A percentile compares a stretch with the other conserved stretches of the same genome.
Evolutionary conservation across 2,113 vertebrate species (phyloP).

Genomic region (Ceyx margarethae): DNA sequence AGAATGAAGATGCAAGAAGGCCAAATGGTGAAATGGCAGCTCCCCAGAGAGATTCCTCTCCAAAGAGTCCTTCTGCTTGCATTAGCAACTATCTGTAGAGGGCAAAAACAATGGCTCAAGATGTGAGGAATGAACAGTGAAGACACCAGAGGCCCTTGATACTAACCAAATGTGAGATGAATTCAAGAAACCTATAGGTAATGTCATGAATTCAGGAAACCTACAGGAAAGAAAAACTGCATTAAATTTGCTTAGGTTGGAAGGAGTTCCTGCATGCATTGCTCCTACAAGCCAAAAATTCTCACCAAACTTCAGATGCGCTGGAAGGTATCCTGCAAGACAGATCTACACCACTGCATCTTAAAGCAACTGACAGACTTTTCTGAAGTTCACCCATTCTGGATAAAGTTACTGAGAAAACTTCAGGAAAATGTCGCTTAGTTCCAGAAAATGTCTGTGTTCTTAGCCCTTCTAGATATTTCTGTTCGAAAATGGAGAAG

Average conservation of each 20-base stretch:
- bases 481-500: background rate
- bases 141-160: background rate
- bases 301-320: background rate
- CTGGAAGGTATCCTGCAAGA: background rate
- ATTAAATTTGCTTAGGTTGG: background rate
- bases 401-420: background rate
- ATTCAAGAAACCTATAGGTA: background rate
- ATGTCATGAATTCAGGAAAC: background rate
- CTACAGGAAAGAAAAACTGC: background rate
- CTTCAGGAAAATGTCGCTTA: background rate
- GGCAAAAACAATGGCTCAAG: background rate
- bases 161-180: background rate
- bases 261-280: background rate
- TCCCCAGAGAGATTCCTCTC: constrained; percentile 3
- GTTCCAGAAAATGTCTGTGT: background rate
- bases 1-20: background rate
- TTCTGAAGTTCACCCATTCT: background rate
- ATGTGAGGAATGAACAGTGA: background rate
- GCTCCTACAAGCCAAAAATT: background rate
- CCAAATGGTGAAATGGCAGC: constrained; percentile 32
- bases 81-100: background rate
- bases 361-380: background rate
- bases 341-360: background rate
- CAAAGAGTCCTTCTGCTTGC: constrained; percentile 9
- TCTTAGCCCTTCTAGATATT: background rate